Percentiles rank a stretch among this genome's conserved stretches.
phyloP scores from a whole-genome alignment of 2,888 invertebrate species.

The Listrodromus nycthemerus region DNA sequence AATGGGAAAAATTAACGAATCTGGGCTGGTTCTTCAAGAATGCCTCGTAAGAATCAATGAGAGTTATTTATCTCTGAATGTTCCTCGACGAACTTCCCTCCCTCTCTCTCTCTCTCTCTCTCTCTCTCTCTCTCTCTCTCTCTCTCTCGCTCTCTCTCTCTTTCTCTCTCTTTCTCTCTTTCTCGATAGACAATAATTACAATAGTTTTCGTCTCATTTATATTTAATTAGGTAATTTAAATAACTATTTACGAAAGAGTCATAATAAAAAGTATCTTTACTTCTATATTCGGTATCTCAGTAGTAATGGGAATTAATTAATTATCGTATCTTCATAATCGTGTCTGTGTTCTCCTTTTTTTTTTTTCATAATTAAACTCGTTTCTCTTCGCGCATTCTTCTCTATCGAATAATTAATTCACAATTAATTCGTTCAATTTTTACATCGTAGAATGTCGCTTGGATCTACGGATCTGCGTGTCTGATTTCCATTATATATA shows the following conservation, averaged over 20 bases:
- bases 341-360: constrained; percentile 69
- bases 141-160: not conserved
- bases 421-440: constrained; percentile 71
- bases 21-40: not conserved
- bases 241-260: constrained; percentile 79
- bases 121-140: no score
- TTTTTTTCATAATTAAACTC: constrained; percentile 27
- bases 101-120: not conserved
- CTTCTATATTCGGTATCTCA: constrained; percentile 77
- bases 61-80: not conserved
- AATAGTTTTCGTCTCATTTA: constrained; percentile 74
- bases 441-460: constrained; percentile 64
- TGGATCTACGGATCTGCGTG: constrained; percentile 45
- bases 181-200: constrained; percentile 57
- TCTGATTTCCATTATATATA: constrained; percentile 9
- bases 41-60: not conserved
- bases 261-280: constrained; percentile 79
- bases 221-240: constrained; percentile 78
- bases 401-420: constrained; percentile 73
- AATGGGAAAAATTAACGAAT: constrained; percentile 30
- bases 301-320: constrained; percentile 64
- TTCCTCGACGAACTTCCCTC: constrained; percentile 5
- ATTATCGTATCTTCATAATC: constrained; percentile 71
- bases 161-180: no score
- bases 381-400: constrained; percentile 46